Base-by-base conservation (phyloP, 1,140 invertebrate species). In the Branchinecta lindahli region DNA sequence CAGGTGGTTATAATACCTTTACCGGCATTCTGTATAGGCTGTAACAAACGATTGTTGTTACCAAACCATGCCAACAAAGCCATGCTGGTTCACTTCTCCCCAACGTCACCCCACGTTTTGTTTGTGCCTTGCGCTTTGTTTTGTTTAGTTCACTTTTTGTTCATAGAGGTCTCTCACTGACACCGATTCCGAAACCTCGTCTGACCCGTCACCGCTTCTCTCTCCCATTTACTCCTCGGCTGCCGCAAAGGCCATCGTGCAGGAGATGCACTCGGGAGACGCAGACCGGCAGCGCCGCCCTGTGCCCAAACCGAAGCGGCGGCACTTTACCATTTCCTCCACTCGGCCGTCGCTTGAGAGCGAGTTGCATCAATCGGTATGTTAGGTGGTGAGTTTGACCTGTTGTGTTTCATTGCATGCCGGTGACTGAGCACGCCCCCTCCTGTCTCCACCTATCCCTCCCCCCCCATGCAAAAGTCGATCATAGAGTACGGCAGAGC, bases 301-400 rank as follows among this genome's bases (percentile, higher is more conserved):
- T 44, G 84, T 90, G 7, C 89, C 89, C 0, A 86, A 85, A 72
- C 88, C 91, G 75, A 91, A 90, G 78, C 80, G 91, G 66, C 82
- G 92, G 68, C 91, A 92, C 78, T 87, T 92, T 76, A 95, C 92
- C 0, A 90, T 93, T 8, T 91, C 91, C 9, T 85, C 84, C 77
- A 85, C 83, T 76, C 79, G 83, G 74, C 84, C 7, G 73, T 82
- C 66, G 72, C 70, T 20, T 68, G 75, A 52, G 75, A 76, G 70
- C 67, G 77, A 76, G 74, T 78, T 77, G 72, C 72, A 78, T 66
- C 78, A 80, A 70, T 76, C 79, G 69, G 73, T 76, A 46, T 75
- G 79, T 70, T 75, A 79, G 45, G 79, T 78, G 76, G 79, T 80
- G 78, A 77, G 79, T 70, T 70, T 33, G 33, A 33, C 33, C 33